Evolutionary conservation across 2,113 vertebrate species (phyloP).

Genomic region (Alosa alosa): DNA sequence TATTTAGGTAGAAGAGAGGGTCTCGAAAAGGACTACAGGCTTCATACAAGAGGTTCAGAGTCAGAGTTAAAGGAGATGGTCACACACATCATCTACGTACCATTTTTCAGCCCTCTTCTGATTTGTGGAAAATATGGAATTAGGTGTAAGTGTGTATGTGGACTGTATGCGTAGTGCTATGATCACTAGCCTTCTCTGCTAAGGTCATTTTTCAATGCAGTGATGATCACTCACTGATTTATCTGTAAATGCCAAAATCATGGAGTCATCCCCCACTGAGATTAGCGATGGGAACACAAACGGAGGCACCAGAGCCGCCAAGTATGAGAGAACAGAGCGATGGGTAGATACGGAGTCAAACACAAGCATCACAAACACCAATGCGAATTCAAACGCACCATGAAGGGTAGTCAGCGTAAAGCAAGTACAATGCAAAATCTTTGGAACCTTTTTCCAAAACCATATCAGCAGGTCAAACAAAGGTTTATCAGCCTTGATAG

Average conservation of each 20-base stretch:
- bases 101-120: not conserved
- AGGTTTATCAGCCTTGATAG: not conserved
- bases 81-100: no score
- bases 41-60: no score
- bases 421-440: not conserved
- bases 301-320: not conserved
- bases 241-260: constrained; percentile 5
- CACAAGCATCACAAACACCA: not conserved
- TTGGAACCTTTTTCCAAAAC: not conserved
- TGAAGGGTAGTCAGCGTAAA: not conserved
- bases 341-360: not conserved
- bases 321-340: not conserved
- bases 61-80: no score
- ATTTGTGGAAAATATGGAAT: not conserved
- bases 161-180: not conserved
- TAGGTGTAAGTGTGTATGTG: not conserved
- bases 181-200: not conserved
- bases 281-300: not conserved
- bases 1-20: no score
- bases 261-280: not conserved
- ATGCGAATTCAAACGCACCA: no score
- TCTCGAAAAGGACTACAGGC: no score
- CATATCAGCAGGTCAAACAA: not conserved
- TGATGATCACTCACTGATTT: not conserved
- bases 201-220: not conserved